phyloP scores from a whole-genome alignment of 2,797 vertebrate genomes.

The Coracias cyanogaster region DNA sequence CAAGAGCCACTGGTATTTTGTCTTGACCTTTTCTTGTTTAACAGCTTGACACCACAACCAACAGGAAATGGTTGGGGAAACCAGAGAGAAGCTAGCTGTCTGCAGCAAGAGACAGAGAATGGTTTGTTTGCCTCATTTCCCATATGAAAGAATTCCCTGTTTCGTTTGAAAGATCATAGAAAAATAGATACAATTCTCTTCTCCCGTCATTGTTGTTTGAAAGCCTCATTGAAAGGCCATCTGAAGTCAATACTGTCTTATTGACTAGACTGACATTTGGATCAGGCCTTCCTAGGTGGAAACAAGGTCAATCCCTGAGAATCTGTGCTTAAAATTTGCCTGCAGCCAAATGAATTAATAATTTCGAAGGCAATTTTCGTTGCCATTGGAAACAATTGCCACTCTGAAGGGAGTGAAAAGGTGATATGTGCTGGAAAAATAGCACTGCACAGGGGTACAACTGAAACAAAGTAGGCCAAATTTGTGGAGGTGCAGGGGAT shows the following conservation, averaged over 20 bases:
- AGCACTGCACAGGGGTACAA: not conserved
- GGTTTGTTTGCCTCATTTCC: not conserved
- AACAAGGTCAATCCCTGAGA: not conserved
- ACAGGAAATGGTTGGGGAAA: not conserved
- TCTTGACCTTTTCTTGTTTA: not conserved
- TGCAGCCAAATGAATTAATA: not conserved
- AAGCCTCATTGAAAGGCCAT: not conserved
- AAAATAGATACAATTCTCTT: not conserved
- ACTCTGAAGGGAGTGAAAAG: not conserved
- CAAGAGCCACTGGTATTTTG: accelerated
- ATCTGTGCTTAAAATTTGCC: not conserved
- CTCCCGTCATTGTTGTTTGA: not conserved
- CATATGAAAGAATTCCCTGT: not conserved
- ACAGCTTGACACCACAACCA: not conserved
- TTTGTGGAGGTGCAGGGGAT: not conserved
- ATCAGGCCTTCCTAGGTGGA: not conserved
- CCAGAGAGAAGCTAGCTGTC: not conserved
- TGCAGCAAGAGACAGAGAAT: not conserved
- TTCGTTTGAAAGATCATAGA: slow-evolving; percentile 9
- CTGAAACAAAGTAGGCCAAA: not conserved
- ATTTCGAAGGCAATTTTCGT: not conserved
- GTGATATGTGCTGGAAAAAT: not conserved
- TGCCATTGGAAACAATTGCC: not conserved
- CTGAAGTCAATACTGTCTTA: not conserved
- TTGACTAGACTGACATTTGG: not conserved